These are phyloP conservation scores for Caenorhabditis inopinata DNA, from an alignment of 1,140 invertebrate genomes.

Conservation along the genomic window DNA sequence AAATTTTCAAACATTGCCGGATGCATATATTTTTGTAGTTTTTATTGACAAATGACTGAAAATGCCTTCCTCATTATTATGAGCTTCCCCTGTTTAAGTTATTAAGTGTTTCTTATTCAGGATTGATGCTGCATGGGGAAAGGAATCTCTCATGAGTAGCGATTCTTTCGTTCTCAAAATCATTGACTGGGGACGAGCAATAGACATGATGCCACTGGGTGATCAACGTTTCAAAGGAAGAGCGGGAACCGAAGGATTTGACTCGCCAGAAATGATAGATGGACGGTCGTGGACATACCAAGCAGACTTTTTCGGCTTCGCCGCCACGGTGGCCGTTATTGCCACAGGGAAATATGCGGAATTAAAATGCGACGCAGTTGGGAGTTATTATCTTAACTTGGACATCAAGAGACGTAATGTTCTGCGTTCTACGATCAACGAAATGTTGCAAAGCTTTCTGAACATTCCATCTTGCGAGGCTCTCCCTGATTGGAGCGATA, in stretches of 20 bases:
- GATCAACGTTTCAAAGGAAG: conserved; percentile 35
- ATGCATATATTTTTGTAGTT: too few relatives aligned
- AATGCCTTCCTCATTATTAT: too few relatives aligned
- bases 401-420: conserved; percentile 42
- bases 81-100: too few relatives aligned
- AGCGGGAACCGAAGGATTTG: conserved; percentile 44
- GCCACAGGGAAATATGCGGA: conserved; percentile 33
- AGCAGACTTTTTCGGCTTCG: conserved; percentile 46
- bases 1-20: too few relatives aligned
- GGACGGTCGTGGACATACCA: conserved; percentile 46
- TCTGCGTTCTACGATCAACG: conserved; percentile 1
- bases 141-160: conserved; percentile 18
- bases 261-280: conserved; percentile 48
- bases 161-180: conserved; percentile 39
- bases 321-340: conserved; percentile 34
- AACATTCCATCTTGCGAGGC: conserved; percentile 39
- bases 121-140: conserved; percentile 8
- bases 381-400: not conserved
- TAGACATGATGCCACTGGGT: conserved; percentile 43
- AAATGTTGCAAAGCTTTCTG: conserved; percentile 10
- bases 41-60: too few relatives aligned
- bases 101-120: not conserved
- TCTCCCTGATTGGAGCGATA: conserved; percentile 37
- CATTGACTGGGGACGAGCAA: conserved; percentile 51
- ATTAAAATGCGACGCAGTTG: not conserved